Conservation (phyloP, 2,888 invertebrate species). For the Teleiodes luculella region DNA sequence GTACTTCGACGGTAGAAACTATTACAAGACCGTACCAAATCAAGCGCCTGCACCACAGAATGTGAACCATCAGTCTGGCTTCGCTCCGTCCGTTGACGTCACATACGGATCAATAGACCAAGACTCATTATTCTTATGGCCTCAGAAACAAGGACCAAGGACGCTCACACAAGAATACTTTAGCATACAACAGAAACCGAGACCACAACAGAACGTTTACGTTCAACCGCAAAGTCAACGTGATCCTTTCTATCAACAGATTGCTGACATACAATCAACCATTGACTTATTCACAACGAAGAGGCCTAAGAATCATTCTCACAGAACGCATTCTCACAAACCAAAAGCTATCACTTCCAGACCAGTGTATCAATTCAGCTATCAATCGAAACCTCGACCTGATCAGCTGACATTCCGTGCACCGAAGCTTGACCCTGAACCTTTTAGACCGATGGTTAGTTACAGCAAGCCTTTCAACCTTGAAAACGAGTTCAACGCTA, state of each 20-base stretch:
- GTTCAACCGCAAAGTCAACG: slow-evolving; percentile 62
- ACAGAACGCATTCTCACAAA: slow-evolving; percentile 60
- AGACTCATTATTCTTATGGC: slow-evolving; percentile 71
- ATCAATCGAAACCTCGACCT: slow-evolving; percentile 78
- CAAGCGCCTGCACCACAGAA: slow-evolving; percentile 44
- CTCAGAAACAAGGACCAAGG: slow-evolving; percentile 72
- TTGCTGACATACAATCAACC: slow-evolving; percentile 82
- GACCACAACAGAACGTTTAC: slow-evolving; percentile 57
- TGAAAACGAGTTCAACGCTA: slow-evolving; percentile 65
- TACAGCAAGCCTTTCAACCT: slow-evolving; percentile 73
- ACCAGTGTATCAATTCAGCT: slow-evolving; percentile 85
- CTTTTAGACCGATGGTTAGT: slow-evolving; percentile 82
- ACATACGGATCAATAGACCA: slow-evolving; percentile 69
- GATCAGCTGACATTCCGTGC: slow-evolving; percentile 70
- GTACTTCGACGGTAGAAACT: slow-evolving; percentile 67
- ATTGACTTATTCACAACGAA: slow-evolving; percentile 80
- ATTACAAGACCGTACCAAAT: slow-evolving; percentile 62
- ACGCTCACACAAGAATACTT: slow-evolving; percentile 76
- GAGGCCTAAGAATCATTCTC: slow-evolving; percentile 71
- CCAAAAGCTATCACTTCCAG: slow-evolving; percentile 75
- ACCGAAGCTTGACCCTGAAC: slow-evolving; percentile 78
- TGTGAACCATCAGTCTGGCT: slow-evolving; percentile 53
- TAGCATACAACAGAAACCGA: slow-evolving; percentile 71
- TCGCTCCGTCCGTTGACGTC: slow-evolving; percentile 60
- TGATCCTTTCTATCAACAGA: slow-evolving; percentile 81